Evolutionary conservation across 2,113 vertebrate species (phyloP).

Genomic region (Nesogale talazaci): DNA sequence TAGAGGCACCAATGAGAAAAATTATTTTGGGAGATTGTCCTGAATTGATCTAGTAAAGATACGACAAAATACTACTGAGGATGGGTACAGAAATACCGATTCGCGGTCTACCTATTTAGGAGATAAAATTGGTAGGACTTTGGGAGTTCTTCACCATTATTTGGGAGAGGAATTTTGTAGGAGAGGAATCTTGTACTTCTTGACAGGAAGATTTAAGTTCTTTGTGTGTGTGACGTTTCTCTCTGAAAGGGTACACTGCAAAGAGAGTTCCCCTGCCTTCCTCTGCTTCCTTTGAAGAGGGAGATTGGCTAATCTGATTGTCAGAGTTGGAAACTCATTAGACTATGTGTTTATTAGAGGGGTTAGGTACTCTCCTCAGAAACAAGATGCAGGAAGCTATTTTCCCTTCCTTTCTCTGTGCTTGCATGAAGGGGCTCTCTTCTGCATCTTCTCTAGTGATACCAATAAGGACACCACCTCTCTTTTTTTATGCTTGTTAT

Average conservation of each 20-base stretch:
- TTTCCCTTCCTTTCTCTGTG: not conserved
- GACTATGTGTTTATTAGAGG: not conserved
- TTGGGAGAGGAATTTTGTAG: not conserved
- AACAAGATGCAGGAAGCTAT: not conserved
- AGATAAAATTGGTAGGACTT: not conserved
- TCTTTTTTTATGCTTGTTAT: not conserved
- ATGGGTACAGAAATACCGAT: not conserved
- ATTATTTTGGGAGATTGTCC: not conserved
- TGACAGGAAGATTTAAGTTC: not conserved
- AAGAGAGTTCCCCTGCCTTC: not conserved
- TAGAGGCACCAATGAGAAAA: not conserved
- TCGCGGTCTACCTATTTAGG: not conserved
- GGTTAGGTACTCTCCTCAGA: not conserved
- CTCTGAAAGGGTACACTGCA: not conserved
- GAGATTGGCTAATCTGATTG: not conserved
- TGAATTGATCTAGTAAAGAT: not conserved
- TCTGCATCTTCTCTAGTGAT: not conserved
- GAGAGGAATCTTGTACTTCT: not conserved
- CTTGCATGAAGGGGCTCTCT: not conserved
- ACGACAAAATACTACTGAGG: not conserved
- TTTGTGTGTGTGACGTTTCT: not conserved
- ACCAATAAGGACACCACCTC: too few species aligned
- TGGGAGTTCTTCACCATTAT: not conserved
- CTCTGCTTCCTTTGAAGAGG: not conserved
- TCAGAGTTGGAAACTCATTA: not conserved